Conservation (phyloP, 2,797 vertebrate species). For the Macroramphosus scolopax region DNA sequence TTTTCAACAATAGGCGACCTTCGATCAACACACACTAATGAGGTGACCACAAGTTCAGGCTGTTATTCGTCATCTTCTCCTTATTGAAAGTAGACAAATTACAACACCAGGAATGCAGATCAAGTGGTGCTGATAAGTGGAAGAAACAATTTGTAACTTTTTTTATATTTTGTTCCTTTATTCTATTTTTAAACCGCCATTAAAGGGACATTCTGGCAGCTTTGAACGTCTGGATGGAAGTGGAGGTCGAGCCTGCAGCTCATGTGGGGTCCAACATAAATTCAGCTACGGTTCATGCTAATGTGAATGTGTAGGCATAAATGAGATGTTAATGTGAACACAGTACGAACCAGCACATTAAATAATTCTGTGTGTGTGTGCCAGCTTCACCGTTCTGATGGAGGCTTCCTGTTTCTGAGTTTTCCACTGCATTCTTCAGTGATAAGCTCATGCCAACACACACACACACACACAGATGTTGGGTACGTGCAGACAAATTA, state of each 20-base stretch:
- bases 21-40: not conserved
- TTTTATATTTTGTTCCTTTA: too few relatives aligned
- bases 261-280: not conserved
- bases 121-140: too few relatives aligned
- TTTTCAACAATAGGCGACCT: constrained; percentile 7
- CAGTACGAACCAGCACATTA: not conserved
- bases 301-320: too few relatives aligned
- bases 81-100: not conserved
- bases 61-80: too few relatives aligned
- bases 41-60: too few relatives aligned
- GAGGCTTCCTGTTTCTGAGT: constrained; percentile 77
- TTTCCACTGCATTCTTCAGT: constrained; percentile 75
- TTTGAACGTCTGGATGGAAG: too few relatives aligned
- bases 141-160: too few relatives aligned
- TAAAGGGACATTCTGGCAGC: too few relatives aligned
- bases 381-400: constrained; percentile 42
- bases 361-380: constrained; percentile 29
- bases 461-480: constrained; percentile 31
- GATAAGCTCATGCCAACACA: constrained; percentile 65
- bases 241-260: too few relatives aligned
- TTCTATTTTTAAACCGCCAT: too few relatives aligned
- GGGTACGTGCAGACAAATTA: constrained; percentile 19
- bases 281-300: not conserved
- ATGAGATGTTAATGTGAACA: not conserved
- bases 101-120: not conserved